Evolutionary conservation across 1,140 invertebrate genomes (phyloP), one percentile per base, ranked within the genome.

Genomic region (Lordiphosa collinella): DNA sequence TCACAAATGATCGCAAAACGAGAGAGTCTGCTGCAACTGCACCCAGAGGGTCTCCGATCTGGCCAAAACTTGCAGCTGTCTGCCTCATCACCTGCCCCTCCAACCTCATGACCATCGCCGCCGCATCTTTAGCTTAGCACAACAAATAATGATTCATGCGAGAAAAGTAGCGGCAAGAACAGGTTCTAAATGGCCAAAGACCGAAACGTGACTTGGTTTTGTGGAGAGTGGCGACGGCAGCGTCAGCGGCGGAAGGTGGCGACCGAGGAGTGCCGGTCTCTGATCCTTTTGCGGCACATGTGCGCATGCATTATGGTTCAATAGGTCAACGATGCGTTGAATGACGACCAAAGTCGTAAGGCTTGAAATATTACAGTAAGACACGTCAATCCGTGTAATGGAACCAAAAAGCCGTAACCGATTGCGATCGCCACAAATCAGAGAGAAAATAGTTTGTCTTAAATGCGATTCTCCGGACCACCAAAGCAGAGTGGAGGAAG

Each of bases 321-420:
- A 84, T 84, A 84, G 78, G 78, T 84, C 78, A 84, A 84, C 78
- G 78, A 84, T 84, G 78, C 78, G 78, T 84, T 84, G 78, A 84
- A 78, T 70, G 79, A 65, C 59, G 78, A 58, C 43, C 48, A 51
- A 51, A 31, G 65, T 51, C 50, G 29, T 32, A 36, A 47, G 37
- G 79, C 68, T 78, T 84, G 78, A 84, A 84, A 73, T 84, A 84
- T 84, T 73, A 78, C 78, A 71, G 78, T 73, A 54, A 84, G 72
- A 67, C 72, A 84, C 79, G 79, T 84, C 78, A 84, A 84, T 84
- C 78, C 44, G 41, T 54, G 53, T 48, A 29, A 29, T 29, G 56
- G 48, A 69, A 62, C 52, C 54, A 32, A 36, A 51, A 43, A 35
- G 43, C 63, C 58, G 34, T 51, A 50, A 44, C 37, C 60, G 78